Evolutionary conservation across 53 echinoderm and acorn worm species (phyloP).

Genomic region (Glandiceps talaboti): DNA sequence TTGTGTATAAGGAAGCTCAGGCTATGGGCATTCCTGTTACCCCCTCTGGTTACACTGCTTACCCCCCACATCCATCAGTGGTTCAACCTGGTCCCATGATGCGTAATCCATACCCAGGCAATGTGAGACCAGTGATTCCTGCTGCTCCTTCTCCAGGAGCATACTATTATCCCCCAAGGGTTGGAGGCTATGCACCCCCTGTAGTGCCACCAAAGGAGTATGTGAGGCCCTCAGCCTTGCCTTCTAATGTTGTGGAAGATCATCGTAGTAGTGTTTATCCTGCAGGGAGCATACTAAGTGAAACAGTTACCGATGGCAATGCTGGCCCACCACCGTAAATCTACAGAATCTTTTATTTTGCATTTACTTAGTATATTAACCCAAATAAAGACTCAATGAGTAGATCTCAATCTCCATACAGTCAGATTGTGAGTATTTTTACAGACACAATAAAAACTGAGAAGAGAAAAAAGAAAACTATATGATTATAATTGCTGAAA

Average conservation of each 20-base stretch:
- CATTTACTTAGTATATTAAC: too few species aligned
- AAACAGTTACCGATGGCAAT: background rate
- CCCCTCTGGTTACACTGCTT: background rate
- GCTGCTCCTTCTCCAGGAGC: background rate
- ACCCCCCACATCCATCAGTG: background rate
- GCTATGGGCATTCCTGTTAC: background rate
- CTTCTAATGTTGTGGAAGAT: background rate
- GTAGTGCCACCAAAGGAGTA: too few species aligned
- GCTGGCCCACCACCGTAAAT: too few species aligned
- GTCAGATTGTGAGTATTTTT: too few species aligned
- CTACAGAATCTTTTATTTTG: too few species aligned
- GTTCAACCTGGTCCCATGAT: background rate
- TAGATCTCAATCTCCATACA: too few species aligned
- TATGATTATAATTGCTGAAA: too few species aligned
- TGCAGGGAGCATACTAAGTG: background rate
- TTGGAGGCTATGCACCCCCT: background rate
- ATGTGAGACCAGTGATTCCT: background rate
- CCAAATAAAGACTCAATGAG: too few species aligned
- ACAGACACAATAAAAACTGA: too few species aligned
- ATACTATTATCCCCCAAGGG: background rate
- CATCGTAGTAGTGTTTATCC: background rate
- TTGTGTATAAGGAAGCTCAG: background rate
- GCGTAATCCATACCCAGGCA: background rate
- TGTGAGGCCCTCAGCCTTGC: background rate
- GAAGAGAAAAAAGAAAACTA: too few species aligned